Conservation (phyloP, 2,113 vertebrate species). For the Nerophis lumbriciformis region DNA sequence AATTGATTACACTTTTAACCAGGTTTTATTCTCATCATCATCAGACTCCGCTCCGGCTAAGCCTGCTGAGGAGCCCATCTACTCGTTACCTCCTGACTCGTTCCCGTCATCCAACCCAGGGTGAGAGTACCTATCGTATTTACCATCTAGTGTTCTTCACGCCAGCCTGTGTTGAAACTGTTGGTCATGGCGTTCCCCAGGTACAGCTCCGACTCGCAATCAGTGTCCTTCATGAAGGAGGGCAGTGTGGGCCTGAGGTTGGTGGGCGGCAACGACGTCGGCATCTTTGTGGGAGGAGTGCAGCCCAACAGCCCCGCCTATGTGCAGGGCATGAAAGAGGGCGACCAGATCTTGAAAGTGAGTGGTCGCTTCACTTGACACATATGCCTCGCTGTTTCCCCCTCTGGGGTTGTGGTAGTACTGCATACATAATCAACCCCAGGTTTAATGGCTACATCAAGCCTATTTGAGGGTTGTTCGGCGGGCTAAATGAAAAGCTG, state of each 20-base stretch:
- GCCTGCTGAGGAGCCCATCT: slow-evolving; percentile 69
- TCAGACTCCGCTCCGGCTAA: slow-evolving; percentile 43
- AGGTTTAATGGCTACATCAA: no score
- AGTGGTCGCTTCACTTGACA: background rate
- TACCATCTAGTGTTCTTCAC: background rate
- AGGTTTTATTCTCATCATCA: background rate
- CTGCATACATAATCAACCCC: no score
- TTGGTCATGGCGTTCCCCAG: slow-evolving; percentile 52
- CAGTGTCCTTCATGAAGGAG: slow-evolving; percentile 80
- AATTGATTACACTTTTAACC: background rate
- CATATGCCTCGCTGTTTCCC: no score
- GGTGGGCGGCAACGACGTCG: slow-evolving; percentile 88
- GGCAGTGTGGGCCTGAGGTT: slow-evolving; percentile 82
- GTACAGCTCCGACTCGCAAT: slow-evolving; percentile 75
- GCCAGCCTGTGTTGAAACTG: background rate
- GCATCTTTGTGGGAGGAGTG: slow-evolving; percentile 89
- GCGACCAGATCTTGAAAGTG: slow-evolving; percentile 94
- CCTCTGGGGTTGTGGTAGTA: no score
- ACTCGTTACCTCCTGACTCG: slow-evolving; percentile 74
- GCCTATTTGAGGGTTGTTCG: no score
- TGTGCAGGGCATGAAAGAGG: slow-evolving; percentile 79
- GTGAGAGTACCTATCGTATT: slow-evolving; percentile 43
- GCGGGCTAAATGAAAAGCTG: no score
- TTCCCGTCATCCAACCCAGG: slow-evolving; percentile 56
- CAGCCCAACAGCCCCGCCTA: slow-evolving; percentile 85